Conservation (phyloP, 2,797 vertebrate species). For the Microchirus variegatus region DNA sequence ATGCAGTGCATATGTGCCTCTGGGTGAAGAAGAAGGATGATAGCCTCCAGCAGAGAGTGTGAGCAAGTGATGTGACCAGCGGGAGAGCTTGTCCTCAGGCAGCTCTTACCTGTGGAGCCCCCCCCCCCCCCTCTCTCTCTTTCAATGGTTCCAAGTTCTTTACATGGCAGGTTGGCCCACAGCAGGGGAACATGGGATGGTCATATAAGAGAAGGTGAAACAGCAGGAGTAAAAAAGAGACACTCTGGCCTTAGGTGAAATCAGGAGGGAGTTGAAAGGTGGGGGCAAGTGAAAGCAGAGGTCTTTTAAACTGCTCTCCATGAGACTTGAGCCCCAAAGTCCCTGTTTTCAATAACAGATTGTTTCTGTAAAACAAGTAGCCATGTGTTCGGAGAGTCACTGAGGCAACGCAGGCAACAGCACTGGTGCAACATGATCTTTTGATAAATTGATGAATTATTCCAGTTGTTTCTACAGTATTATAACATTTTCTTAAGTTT, state of each 20-base stretch:
- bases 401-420: background rate
- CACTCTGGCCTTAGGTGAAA: conserved; percentile 59
- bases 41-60: conserved; percentile 35
- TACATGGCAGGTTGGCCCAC: conserved; percentile 53
- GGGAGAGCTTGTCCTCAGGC: conserved; percentile 72
- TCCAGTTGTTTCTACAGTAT: background rate
- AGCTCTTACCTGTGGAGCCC: conserved; percentile 53
- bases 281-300: conserved; percentile 49
- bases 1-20: conserved; percentile 14
- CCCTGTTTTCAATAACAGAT: background rate
- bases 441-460: no score
- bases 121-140: conserved; percentile 15
- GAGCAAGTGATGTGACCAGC: conserved; percentile 57
- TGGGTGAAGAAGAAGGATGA: conserved; percentile 29
- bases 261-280: conserved; percentile 34
- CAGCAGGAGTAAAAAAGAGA: conserved; percentile 57
- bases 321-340: background rate
- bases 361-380: background rate
- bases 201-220: conserved; percentile 67
- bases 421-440: background rate
- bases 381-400: background rate
- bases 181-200: conserved; percentile 47
- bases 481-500: background rate
- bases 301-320: conserved; percentile 16
- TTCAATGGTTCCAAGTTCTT: conserved; percentile 45